These are phyloP conservation scores for Argyresthia albistria DNA, from an alignment of 2,888 invertebrate species.

Conservation along the genomic window DNA sequence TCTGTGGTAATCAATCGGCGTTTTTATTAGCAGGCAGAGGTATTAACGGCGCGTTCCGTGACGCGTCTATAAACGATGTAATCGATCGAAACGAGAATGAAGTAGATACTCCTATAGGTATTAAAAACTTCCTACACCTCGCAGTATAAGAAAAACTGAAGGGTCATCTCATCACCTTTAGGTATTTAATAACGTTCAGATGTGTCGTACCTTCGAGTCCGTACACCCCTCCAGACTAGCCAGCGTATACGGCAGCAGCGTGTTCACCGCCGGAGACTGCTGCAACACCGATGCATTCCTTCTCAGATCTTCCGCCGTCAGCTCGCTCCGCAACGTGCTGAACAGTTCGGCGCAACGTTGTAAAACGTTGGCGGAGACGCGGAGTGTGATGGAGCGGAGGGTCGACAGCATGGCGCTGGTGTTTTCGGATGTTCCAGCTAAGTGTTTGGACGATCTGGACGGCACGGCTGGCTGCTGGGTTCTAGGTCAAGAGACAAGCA, in stretches of 20 bases:
- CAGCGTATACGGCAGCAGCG: constrained; percentile 86
- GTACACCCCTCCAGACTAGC: constrained; percentile 87
- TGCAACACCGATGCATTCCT: constrained; percentile 43
- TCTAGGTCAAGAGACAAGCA: background rate
- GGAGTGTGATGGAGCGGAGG: constrained; percentile 70
- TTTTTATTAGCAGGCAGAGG: too few relatives aligned
- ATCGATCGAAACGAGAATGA: too few relatives aligned
- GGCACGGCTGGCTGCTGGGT: background rate
- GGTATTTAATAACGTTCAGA: background rate
- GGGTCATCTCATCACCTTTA: too few relatives aligned
- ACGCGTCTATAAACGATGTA: too few relatives aligned
- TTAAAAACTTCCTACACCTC: too few relatives aligned
- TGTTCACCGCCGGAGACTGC: constrained; percentile 76
- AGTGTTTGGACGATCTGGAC: constrained; percentile 25
- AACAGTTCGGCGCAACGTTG: constrained; percentile 84
- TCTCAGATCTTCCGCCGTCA: constrained; percentile 59
- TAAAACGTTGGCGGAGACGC: constrained; percentile 84
- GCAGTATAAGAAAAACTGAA: too few relatives aligned
- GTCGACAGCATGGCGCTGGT: constrained; percentile 32
- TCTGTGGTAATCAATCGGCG: constrained; percentile 57
- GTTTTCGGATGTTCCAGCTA: constrained; percentile 29
- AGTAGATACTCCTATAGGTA: too few relatives aligned
- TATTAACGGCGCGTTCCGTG: too few relatives aligned
- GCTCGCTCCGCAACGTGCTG: constrained; percentile 80
- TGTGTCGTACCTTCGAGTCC: constrained; percentile 80